Conservation (phyloP, 2,797 vertebrate species). For the Gephyroberyx darwinii region DNA sequence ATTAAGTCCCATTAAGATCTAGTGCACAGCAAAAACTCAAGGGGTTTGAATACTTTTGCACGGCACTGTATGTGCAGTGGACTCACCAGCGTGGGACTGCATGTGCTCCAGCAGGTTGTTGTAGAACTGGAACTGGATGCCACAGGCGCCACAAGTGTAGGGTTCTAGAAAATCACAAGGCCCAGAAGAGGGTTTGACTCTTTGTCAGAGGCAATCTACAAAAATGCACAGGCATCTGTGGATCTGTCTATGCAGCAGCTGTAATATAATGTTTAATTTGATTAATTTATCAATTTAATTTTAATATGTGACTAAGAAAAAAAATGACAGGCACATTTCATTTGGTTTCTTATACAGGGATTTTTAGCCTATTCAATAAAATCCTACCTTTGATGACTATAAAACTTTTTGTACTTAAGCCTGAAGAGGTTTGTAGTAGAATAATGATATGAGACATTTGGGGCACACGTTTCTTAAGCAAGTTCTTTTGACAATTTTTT, state of each 20-base stretch:
- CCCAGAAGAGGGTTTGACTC: conserved; percentile 74
- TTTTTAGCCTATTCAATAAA: no score
- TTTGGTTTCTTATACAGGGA: no score
- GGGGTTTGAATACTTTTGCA: no score
- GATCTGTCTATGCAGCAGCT: conserved; percentile 29
- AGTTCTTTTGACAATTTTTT: not conserved
- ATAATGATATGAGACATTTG: not conserved
- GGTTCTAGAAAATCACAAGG: conserved; percentile 91
- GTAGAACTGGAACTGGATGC: conserved; percentile 99
- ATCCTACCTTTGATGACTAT: no score
- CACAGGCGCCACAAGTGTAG: conserved; percentile 98
- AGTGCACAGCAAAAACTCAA: no score
- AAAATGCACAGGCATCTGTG: conserved; percentile 51
- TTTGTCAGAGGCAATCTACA: conserved; percentile 51
- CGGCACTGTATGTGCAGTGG: conserved; percentile 47
- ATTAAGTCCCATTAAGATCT: no score
- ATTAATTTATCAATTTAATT: no score
- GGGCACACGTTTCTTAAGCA: not conserved
- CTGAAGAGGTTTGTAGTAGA: not conserved
- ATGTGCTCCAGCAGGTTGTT: conserved; percentile 99
- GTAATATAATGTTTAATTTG: not conserved
- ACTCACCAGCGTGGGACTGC: conserved; percentile 99
- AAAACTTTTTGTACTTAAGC: no score
- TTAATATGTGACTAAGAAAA: no score
- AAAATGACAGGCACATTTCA: no score